Base-by-base conservation (phyloP, 2,888 invertebrate genomes). In the Chelonus formosanus region DNA sequence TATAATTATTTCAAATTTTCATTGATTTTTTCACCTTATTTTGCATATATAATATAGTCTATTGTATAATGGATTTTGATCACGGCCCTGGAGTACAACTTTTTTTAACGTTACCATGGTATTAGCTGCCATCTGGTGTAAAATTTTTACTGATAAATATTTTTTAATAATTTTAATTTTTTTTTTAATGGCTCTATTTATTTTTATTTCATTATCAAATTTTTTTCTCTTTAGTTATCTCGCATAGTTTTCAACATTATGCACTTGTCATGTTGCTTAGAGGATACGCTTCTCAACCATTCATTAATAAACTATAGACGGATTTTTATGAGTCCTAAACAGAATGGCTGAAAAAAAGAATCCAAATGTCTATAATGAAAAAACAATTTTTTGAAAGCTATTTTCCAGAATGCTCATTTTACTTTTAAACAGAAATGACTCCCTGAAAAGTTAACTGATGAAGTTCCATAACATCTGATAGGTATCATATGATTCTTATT, bases 51-150 rank as follows among this genome's bases (percentile, higher is more conserved):
- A 45, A 45, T 20, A 43, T 32, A 31, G 44, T 20, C 34, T 10
- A 5, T 48, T 57, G 35, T 63, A 55, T 20, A 20, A 20, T 20
- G 20, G 47, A 62, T 63, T 67, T 67, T 70, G 67, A 68, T 65
- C 67, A 76, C 78, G 76, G 76, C 77, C 79, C 79, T 79, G 79
- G 72, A 58, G 65, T 69, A 69, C 71, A 75, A 75, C 68, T 74
- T 77, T 69, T 69, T 76, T 75, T 74, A 75, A 75, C 74, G 73
- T 71, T 74, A 71, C 71, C 73, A 75, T 72, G 73, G 73, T 71
- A 68, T 71, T 71, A 69, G 64, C 76, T 74, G 81, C 82, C 83
- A 81, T 80, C 82, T 81, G 76, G 78, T 74, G 82, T 77, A 74
- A 73, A 75, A 81, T 77, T 76, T 78, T 77, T 74, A 78, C 74